Evolutionary conservation across 1,140 invertebrate genomes (phyloP), one percentile per base, ranked within the genome.

Genomic region (Trypoxylus dichotomus): DNA sequence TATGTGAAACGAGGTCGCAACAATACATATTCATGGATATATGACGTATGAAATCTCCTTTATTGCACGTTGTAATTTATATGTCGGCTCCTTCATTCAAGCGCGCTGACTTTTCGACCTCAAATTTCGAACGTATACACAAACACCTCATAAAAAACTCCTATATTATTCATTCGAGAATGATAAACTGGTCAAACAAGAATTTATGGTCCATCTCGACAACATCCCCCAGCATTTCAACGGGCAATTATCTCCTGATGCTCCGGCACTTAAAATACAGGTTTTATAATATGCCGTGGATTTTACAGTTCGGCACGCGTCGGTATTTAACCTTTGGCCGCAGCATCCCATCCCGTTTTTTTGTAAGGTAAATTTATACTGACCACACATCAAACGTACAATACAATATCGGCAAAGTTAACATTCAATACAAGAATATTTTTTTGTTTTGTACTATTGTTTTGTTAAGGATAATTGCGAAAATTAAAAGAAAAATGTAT

Each of bases 251-350:
- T 58, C 15, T 58, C 13, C 43, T 6, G 21, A 63, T 63, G 21
- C 21, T 19, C 25, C 2, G 5, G 10, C 8, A 5, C 2, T 2
- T 63, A 63, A 27, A 63, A 63, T 63, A 63, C 60, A 27, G 60
- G 19, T 63, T 63, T 63, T 24, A 58, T 27, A 63, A 24, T 24
- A 11, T 25, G 7, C 60, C 21, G 2, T 19, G n/a, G 13, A 19
- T 24, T 63, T 47, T 47, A 19, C 43, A 47, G 1, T 3, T 6
- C 21, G 58, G 15, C 78, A 79, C 78, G 32, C 71, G 78, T 68
- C 47, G 29, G 68, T 60, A 76, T 79, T 79, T 79, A 76, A 79
- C 78, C 75, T 76, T 63, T 79, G 41, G 37, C 58, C 75, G 13
- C 78, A 42, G 21, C 43, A 76, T 76, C 76, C 76, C 72, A 41